Percentiles rank a stretch among this genome's conserved stretches.
Evolutionary conservation across 2,888 invertebrate species (phyloP).

Genomic region (Drosophila pullipes): DNA sequence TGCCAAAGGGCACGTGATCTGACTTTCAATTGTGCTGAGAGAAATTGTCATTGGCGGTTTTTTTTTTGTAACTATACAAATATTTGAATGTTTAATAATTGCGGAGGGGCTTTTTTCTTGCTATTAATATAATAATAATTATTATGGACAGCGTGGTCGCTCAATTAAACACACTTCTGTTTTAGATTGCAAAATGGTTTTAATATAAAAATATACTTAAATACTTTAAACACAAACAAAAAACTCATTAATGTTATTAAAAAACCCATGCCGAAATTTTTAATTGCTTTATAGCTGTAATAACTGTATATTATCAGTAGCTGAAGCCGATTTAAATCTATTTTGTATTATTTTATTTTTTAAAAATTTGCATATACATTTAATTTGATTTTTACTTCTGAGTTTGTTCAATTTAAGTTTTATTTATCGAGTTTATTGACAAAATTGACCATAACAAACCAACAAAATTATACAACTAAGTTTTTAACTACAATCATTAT

Average conservation of each 20-base stretch:
- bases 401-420: neutral
- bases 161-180: neutral
- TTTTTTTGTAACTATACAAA: neutral
- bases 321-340: neutral
- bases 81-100: neutral
- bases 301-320: neutral
- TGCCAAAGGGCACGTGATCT: conserved; percentile 62
- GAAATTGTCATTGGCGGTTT: conserved; percentile 32
- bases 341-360: neutral
- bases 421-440: neutral
- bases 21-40: conserved; percentile 38
- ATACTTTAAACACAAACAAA: neutral
- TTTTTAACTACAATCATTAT: neutral
- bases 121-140: neutral
- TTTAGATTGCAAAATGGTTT: neutral
- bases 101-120: neutral
- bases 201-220: neutral
- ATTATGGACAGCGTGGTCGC: neutral
- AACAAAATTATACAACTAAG: neutral
- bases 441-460: neutral
- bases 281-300: neutral
- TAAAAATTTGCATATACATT: neutral
- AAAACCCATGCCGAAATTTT: neutral
- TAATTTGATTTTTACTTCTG: neutral
- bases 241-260: neutral